These are phyloP conservation scores for Nipponia nippon DNA, from an alignment of 2,113 vertebrate species.

Conservation along the genomic window DNA sequence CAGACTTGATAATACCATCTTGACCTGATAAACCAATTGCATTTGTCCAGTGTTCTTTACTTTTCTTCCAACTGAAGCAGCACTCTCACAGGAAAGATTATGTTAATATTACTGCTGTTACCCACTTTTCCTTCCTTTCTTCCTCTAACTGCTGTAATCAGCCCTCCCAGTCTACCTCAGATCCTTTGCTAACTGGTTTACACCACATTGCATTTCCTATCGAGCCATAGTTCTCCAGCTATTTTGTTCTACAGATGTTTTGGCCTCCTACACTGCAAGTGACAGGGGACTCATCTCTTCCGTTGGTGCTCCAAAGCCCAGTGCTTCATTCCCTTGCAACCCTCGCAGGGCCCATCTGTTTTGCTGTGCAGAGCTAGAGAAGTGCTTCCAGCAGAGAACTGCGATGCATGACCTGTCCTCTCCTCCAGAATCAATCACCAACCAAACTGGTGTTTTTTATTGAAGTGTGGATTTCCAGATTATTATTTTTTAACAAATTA, in stretches of 20 bases:
- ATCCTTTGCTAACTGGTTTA: not conserved
- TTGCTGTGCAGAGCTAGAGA: not conserved
- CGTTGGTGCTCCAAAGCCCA: not conserved
- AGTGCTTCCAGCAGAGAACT: not conserved
- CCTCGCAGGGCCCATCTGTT: rapidly evolving
- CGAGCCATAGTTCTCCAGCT: not conserved
- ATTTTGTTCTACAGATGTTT: not conserved
- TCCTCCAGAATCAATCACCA: not conserved
- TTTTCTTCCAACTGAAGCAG: not conserved
- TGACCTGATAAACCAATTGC: not conserved
- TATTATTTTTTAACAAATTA: not conserved
- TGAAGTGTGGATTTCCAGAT: not conserved
- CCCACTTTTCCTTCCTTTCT: not conserved
- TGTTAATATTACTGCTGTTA: not conserved
- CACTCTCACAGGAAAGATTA: not conserved
- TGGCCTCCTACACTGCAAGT: not conserved
- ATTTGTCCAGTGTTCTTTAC: not conserved
- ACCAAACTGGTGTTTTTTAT: not conserved
- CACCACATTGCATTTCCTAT: not conserved
- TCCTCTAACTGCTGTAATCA: not conserved
- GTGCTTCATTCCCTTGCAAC: not conserved
- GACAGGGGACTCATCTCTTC: not conserved
- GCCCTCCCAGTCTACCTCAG: not conserved
- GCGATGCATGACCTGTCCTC: not conserved
- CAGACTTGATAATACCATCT: not conserved